Evolutionary conservation across 2,113 vertebrate genomes (phyloP).

Genomic region (Burhinus bistriatus): DNA sequence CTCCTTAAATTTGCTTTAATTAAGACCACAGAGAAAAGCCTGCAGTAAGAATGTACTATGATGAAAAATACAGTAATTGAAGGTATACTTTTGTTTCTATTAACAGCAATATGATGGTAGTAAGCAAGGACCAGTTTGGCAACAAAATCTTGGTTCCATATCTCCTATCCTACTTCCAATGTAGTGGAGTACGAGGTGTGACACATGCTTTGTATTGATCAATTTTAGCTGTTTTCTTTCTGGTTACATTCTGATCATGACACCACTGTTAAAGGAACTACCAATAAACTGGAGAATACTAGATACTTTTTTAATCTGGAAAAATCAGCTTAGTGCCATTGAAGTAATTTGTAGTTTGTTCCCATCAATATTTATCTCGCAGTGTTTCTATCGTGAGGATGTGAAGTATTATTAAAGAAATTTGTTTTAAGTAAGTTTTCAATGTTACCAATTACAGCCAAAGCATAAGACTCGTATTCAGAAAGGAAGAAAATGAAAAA

Average conservation of each 20-base stretch:
- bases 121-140: neutral
- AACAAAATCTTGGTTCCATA: neutral
- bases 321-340: neutral
- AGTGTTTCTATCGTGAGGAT: neutral
- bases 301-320: neutral
- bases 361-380: neutral
- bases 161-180: neutral
- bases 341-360: neutral
- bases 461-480: neutral
- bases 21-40: neutral
- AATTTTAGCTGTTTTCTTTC: neutral
- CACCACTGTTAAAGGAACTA: neutral
- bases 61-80: neutral
- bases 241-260: neutral
- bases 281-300: neutral
- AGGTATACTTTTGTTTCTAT: neutral
- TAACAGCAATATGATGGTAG: neutral
- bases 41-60: neutral
- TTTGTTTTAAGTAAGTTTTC: neutral
- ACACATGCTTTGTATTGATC: neutral
- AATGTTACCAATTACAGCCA: neutral
- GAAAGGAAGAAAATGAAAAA: neutral
- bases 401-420: neutral
- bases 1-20: neutral
- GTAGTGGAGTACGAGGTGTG: neutral